Conservation (phyloP, 2,797 vertebrate genomes). For the Pagetopsis macropterus region DNA sequence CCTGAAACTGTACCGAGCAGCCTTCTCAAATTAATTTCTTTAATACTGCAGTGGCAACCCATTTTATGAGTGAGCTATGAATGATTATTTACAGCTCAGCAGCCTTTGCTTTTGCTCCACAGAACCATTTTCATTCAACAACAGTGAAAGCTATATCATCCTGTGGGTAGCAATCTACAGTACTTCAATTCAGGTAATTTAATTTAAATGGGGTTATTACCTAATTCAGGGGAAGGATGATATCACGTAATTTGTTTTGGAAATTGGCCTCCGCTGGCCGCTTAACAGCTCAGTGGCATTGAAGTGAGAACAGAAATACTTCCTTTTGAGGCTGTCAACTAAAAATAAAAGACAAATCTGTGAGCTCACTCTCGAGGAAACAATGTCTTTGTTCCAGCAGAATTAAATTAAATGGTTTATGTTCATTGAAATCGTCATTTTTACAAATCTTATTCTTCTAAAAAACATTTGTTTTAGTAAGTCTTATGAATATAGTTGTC, state of each 20-base stretch:
- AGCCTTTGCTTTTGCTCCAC: slow-evolving; percentile 37
- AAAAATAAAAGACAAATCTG: slow-evolving; percentile 46
- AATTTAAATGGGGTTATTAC: slow-evolving; percentile 54
- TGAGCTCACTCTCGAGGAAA: slow-evolving; percentile 18
- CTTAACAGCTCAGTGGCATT: slow-evolving; percentile 41
- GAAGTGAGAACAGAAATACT: slow-evolving; percentile 34
- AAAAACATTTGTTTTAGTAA: slow-evolving; percentile 10
- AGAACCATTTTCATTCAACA: slow-evolving; percentile 45
- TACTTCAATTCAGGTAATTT: slow-evolving; percentile 55
- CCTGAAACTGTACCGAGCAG: slow-evolving; percentile 2
- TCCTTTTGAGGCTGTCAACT: slow-evolving; percentile 40
- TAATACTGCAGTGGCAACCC: slow-evolving; percentile 12
- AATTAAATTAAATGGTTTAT: slow-evolving; percentile 17
- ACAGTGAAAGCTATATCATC: slow-evolving; percentile 36
- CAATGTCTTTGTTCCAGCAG: not conserved
- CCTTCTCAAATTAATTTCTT: slow-evolving; percentile 34
- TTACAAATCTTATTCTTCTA: not conserved
- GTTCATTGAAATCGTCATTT: slow-evolving; percentile 19
- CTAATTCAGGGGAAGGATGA: slow-evolving; percentile 37
- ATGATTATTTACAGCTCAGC: slow-evolving; percentile 47
- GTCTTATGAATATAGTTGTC: not conserved
- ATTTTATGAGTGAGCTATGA: slow-evolving; percentile 30
- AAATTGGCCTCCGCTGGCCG: slow-evolving; percentile 32
- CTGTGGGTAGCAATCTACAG: slow-evolving; percentile 30
- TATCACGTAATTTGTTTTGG: slow-evolving; percentile 47